A percentile compares a stretch with the other conserved stretches of the same genome.
phyloP scores from a whole-genome alignment of 2,888 invertebrate genomes.

The Eulithis prunata region DNA sequence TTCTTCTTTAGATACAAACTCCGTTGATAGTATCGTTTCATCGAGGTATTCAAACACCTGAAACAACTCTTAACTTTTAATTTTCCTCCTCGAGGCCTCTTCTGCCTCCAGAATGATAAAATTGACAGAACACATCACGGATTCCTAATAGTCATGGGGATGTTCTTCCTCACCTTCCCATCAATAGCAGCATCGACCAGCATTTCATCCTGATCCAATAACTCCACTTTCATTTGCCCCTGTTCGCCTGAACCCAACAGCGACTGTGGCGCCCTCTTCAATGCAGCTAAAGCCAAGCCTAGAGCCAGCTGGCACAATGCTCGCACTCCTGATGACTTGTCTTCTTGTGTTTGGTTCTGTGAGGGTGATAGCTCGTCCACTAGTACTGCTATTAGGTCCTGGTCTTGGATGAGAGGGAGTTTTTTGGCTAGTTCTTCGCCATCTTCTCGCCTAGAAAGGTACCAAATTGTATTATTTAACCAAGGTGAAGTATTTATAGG shows the following conservation, averaged over 20 bases:
- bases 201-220: slow-evolving; percentile 91
- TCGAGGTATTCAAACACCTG: slow-evolving; percentile 92
- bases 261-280: slow-evolving; percentile 74
- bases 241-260: slow-evolving; percentile 47
- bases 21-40: slow-evolving; percentile 88
- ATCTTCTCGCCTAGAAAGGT: slow-evolving; percentile 85
- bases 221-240: slow-evolving; percentile 52
- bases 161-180: slow-evolving; percentile 71
- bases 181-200: slow-evolving; percentile 92
- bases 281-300: slow-evolving; percentile 69
- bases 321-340: slow-evolving; percentile 52
- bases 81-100: too few species aligned
- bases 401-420: slow-evolving; percentile 87
- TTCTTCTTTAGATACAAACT: slow-evolving; percentile 88
- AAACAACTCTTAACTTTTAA: not conserved
- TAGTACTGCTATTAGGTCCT: slow-evolving; percentile 81
- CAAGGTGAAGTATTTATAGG: too few species aligned
- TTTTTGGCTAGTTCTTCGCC: slow-evolving; percentile 89
- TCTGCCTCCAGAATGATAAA: too few species aligned
- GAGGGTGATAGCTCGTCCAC: slow-evolving; percentile 77
- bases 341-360: slow-evolving; percentile 45
- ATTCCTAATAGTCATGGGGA: too few species aligned
- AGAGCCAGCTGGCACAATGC: slow-evolving; percentile 70
- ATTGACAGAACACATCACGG: too few species aligned
- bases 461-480: too few species aligned